Evolutionary conservation across 2,797 vertebrate species (phyloP).

Genomic region (Syndactyla subalaris): DNA sequence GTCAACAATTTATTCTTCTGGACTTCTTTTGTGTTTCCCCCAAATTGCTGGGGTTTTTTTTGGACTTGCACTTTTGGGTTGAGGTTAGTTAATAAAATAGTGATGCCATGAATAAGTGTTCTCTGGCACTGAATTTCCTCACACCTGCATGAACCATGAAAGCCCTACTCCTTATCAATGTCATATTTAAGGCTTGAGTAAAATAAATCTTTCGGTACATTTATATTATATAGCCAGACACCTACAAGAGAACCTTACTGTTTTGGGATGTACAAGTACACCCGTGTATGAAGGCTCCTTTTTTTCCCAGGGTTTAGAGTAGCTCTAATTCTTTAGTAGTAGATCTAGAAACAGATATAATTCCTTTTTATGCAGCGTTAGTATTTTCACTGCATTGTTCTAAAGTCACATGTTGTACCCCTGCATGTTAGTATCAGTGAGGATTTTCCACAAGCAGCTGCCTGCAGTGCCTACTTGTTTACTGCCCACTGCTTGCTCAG

Average conservation of each 20-base stretch:
- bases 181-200: neutral
- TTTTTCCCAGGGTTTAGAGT: neutral
- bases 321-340: accelerated
- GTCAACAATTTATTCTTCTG: neutral
- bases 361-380: neutral
- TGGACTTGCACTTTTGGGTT: neutral
- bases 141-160: neutral
- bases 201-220: neutral
- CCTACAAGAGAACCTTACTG: neutral
- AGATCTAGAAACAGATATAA: neutral
- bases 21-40: neutral
- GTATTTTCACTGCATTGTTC: neutral
- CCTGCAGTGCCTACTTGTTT: neutral
- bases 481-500: neutral
- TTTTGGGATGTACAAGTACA: neutral
- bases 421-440: neutral
- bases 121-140: neutral
- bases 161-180: neutral
- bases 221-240: neutral
- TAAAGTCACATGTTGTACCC: neutral
- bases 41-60: neutral
- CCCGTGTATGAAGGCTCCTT: neutral
- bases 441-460: neutral
- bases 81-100: neutral
- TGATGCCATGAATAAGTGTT: accelerated